Evolutionary conservation across 2,797 vertebrate genomes (phyloP), one percentile per base, ranked within the genome.

Genomic region (Mallotus villosus): DNA sequence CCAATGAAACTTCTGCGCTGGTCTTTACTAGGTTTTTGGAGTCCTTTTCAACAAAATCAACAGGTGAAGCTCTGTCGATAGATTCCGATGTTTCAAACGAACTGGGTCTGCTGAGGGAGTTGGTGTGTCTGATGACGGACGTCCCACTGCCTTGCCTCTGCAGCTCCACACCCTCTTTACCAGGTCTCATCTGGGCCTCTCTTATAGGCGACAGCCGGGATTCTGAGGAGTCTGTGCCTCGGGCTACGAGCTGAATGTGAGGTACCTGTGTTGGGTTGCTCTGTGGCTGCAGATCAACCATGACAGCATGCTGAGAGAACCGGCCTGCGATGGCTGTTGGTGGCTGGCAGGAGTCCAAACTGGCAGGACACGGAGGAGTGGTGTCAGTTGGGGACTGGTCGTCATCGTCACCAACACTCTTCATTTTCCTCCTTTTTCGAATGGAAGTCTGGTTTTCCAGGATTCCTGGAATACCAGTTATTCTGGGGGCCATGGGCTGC

Each of bases 61-160:
- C 83, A 0, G 94, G 92, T 55, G 95, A 95, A 12, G 83, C 83
- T 79, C 92, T 94, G 74, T 97, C 97, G 64, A 94, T 87, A 0
- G 94, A 93, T 59, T 99, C 97, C 0, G 85, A 85, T 82, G 96
- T 97, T 84, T 99, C 97, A 77, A 97, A 96, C 0, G 97, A 98
- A 82, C 84, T 95, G 5, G 95, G 96, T 85, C 95, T 90, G 84
- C 96, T 98, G 63, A 99, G 90, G 2, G 97, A 97, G 81, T 99
- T 99, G 17, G 98, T 99, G 75, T 99, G 98, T 78, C 97, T 95
- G 82, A 99, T 99, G 73, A 99, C 98, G 0, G 98, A 99, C 77
- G 98, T 99, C 17, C 96, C 96, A 32, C 95, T 94, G 58, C 96
- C 95, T 75, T 97, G 96, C 75, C 98, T 95, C 83, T 96, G 97